These are phyloP conservation scores for Accipiter cooperii DNA, from an alignment of 2,113 vertebrate species.

Conservation along the genomic window DNA sequence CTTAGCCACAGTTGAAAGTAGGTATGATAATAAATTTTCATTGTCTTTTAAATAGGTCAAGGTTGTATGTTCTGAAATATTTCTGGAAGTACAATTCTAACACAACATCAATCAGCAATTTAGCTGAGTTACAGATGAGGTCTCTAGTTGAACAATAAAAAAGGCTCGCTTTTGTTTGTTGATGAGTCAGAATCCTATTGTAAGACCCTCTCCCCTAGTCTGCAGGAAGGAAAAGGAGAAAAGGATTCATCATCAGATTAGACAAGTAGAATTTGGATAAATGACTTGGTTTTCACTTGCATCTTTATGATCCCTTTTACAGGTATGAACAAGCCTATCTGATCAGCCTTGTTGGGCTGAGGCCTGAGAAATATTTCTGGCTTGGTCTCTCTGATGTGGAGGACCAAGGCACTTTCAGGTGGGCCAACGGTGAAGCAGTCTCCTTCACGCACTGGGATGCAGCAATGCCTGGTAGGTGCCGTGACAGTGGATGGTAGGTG, in stretches of 20 bases:
- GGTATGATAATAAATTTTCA: slow-evolving; percentile 63
- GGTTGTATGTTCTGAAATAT: neutral
- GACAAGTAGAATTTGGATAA: neutral
- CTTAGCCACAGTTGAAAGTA: slow-evolving; percentile 79
- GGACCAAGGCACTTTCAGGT: slow-evolving; percentile 74
- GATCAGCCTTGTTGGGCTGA: slow-evolving; percentile 82
- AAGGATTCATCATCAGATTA: neutral
- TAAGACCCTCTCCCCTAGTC: rapidly evolving
- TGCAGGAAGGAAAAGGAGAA: neutral
- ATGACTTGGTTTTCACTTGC: neutral
- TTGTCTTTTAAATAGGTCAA: neutral
- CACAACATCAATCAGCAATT: neutral
- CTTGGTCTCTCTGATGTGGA: slow-evolving; percentile 80
- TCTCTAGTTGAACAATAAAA: neutral
- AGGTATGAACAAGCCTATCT: slow-evolving; percentile 93
- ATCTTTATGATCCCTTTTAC: neutral
- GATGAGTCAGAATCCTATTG: neutral
- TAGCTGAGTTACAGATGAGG: neutral
- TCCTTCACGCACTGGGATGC: slow-evolving; percentile 85
- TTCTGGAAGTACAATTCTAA: neutral
- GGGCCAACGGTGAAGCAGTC: slow-evolving; percentile 71
- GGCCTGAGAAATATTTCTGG: slow-evolving; percentile 90
- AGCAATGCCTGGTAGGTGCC: slow-evolving; percentile 83
- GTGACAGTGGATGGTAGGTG: too few relatives aligned
- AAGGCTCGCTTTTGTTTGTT: rapidly evolving